Evolutionary conservation across 2,113 vertebrate genomes (phyloP).

Genomic region (Podarcis cretensis): DNA sequence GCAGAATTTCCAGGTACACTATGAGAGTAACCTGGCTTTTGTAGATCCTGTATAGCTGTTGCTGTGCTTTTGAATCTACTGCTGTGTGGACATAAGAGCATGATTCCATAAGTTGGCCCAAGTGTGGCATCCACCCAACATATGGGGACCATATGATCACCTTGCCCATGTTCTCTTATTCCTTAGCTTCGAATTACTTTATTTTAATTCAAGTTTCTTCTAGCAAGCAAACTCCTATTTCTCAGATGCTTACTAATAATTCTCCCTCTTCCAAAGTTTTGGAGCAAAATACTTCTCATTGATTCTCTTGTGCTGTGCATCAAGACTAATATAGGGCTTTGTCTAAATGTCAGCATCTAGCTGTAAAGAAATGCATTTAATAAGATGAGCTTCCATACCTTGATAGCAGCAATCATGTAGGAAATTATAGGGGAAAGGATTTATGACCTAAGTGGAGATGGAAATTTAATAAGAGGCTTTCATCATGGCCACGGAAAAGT

Average conservation of each 20-base stretch:
- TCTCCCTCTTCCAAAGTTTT: background rate
- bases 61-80: too few species aligned
- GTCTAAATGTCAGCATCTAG: background rate
- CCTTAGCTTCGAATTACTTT: background rate
- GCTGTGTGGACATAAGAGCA: background rate
- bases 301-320: background rate
- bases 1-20: background rate
- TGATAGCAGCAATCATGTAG: background rate
- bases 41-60: too few species aligned
- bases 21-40: background rate
- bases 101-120: background rate
- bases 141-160: background rate
- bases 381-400: background rate
- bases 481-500: background rate
- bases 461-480: conserved; percentile 14
- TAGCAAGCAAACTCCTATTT: background rate
- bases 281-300: background rate
- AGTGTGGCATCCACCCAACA: background rate
- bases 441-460: background rate
- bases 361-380: background rate
- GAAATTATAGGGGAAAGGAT: background rate
- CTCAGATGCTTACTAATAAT: background rate
- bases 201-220: background rate
- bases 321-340: background rate
- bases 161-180: background rate